phyloP scores from a whole-genome alignment of 2,113 vertebrate genomes.

The Solea senegalensis region DNA sequence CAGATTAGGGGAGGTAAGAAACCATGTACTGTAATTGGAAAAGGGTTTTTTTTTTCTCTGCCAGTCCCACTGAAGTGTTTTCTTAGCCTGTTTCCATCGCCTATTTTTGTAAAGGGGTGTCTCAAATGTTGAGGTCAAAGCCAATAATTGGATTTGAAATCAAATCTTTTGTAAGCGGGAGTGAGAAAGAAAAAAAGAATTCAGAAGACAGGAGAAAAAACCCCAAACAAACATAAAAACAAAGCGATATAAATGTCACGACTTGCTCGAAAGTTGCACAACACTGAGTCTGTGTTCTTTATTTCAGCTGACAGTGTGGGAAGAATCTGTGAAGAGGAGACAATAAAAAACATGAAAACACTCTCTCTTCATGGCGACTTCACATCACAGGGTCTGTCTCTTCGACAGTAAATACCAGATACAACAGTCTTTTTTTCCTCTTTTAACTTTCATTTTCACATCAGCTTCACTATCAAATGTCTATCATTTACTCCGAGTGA shows the following conservation, averaged over 20 bases:
- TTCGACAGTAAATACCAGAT: background rate
- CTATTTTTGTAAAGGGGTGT: slow-evolving; percentile 8
- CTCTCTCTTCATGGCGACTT: too few relatives aligned
- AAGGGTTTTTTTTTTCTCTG: slow-evolving; percentile 57
- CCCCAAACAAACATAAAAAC: background rate
- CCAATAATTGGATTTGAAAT: slow-evolving; percentile 46
- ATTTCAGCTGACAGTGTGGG: background rate
- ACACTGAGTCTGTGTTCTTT: slow-evolving; percentile 2
- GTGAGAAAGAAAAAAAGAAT: slow-evolving; percentile 1
- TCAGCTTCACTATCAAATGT: too few relatives aligned
- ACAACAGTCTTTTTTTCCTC: background rate
- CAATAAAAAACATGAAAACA: background rate
- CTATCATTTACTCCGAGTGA: background rate
- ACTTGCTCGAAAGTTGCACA: background rate
- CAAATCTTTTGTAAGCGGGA: slow-evolving; percentile 19
- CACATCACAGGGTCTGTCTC: too few relatives aligned
- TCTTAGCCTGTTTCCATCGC: background rate
- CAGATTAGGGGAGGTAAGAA: slow-evolving; percentile 51
- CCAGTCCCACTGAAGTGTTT: slow-evolving; percentile 44
- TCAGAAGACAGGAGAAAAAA: slow-evolving; percentile 2
- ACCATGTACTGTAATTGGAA: slow-evolving; percentile 61
- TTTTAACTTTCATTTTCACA: background rate
- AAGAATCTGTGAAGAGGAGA: background rate
- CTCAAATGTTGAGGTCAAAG: slow-evolving; percentile 34
- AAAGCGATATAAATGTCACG: slow-evolving; percentile 21